phyloP scores from a whole-genome alignment of 2,888 invertebrate species.

The Andrena marginata region DNA sequence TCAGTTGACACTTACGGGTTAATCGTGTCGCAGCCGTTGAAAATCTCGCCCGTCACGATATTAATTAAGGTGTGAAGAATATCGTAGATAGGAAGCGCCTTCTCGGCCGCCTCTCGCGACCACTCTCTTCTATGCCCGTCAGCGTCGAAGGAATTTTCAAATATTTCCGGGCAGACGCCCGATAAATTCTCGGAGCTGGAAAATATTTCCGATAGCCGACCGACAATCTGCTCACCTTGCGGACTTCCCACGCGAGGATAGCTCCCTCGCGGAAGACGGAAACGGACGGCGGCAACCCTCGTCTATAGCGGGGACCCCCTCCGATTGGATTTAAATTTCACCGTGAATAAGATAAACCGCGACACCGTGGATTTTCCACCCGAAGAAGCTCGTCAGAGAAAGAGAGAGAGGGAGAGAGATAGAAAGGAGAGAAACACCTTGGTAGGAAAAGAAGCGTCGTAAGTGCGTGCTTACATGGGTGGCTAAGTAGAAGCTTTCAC shows the following conservation, averaged over 20 bases:
- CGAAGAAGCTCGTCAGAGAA: neutral
- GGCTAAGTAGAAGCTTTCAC: slow-evolving; percentile 25
- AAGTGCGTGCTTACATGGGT: slow-evolving; percentile 38
- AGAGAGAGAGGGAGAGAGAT: neutral
- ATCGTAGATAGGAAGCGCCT: slow-evolving; percentile 56
- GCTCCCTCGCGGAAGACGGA: slow-evolving; percentile 37
- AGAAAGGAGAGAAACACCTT: neutral
- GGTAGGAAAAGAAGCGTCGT: slow-evolving; percentile 3
- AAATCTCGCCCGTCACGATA: slow-evolving; percentile 57
- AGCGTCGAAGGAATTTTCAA: slow-evolving; percentile 79
- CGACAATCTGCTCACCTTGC: slow-evolving; percentile 73
- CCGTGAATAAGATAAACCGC: slow-evolving; percentile 69
- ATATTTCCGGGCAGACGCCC: slow-evolving; percentile 80
- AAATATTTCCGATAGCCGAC: slow-evolving; percentile 81
- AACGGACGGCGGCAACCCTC: slow-evolving; percentile 7
- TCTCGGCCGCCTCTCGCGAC: slow-evolving; percentile 34
- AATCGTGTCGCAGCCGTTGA: slow-evolving; percentile 32
- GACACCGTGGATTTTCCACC: slow-evolving; percentile 45
- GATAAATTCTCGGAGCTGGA: slow-evolving; percentile 81
- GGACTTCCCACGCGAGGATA: slow-evolving; percentile 67
- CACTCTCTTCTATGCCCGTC: slow-evolving; percentile 47
- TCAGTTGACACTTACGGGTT: neutral
- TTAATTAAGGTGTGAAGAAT: slow-evolving; percentile 76
- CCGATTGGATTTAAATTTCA: slow-evolving; percentile 72
- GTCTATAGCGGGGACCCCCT: slow-evolving; percentile 8